phyloP scores from a whole-genome alignment of 2,797 vertebrate genomes.

The Presbytis comata region DNA sequence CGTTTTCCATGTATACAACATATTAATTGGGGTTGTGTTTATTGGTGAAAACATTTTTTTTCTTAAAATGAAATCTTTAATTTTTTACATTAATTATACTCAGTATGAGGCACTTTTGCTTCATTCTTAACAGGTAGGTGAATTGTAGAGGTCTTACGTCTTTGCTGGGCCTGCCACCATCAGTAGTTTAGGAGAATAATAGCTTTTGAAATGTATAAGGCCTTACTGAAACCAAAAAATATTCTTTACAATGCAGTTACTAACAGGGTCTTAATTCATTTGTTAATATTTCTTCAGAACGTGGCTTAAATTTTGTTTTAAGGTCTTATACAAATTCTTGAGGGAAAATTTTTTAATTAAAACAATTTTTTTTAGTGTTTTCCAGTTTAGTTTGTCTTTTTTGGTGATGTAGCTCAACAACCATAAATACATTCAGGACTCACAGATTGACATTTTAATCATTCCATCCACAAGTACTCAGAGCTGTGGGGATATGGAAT shows the following conservation, averaged over 20 bases:
- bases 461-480: background rate
- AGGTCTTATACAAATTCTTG: background rate
- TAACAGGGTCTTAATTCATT: background rate
- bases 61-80: background rate
- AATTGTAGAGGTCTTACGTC: background rate
- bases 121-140: background rate
- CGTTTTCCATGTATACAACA: slow-evolving; percentile 45
- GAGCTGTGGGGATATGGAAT: background rate
- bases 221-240: background rate
- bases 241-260: background rate
- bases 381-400: slow-evolving; percentile 1
- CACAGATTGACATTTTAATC: background rate
- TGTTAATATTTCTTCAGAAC: background rate
- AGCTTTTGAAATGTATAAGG: background rate
- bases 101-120: background rate
- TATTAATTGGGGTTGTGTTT: slow-evolving; percentile 46
- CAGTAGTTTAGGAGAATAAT: background rate
- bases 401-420: background rate
- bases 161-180: background rate
- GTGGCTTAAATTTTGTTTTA: background rate
- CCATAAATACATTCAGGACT: background rate
- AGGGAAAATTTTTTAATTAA: background rate
- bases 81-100: background rate
- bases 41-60: slow-evolving; percentile 5
- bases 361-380: background rate